Evolutionary conservation across 2,113 vertebrate genomes (phyloP), one percentile per base, ranked within the genome.

Genomic region (Myotis davidii): DNA sequence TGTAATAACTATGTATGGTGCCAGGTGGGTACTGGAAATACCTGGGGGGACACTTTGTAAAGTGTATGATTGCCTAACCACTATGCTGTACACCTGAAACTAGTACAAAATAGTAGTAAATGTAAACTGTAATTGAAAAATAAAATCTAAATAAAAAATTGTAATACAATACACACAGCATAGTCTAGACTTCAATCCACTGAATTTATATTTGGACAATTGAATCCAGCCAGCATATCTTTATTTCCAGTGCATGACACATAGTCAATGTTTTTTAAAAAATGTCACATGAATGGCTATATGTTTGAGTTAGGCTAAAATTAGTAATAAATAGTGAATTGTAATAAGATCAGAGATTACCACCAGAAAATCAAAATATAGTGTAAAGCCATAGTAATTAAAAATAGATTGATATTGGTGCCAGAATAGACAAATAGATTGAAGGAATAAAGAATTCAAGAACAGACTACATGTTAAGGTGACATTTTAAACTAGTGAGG

Each of bases 321-420:
- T 88, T 81, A 93, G 17, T 85, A 89, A 81, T 56, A 82, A 92
- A 76, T 64, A 82, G 45, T 61, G n/a, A 89, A 42, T 82, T 96
- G 12, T 86, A 94, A 85, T 90, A 70, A 87, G 39, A 91, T 83
- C 34, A 73, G 50, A 74, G 32, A 85, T 61, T 88, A 88, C 23
- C 42, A 88, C 18, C 13, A 90, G 48, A 61, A 87, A 90, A 72
- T 93, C 8, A 88, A 95, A 91, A 67, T 73, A 72, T n/a, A 83
- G 8, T 76, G 1, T 83, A 78, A 82, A 90, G 9, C 70, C 70
- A 88, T 84, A 69, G 34, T 59, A 94, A 73, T 91, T 95, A 78
- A 42, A 77, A 83, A 72, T 89, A 50, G 14, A 32, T 91, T 91
- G 72, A 27, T 79, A 85, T 67, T 85, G 45, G 34, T 81, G n/a